Conservation (phyloP, 2,113 vertebrate species). For the Natator depressus region DNA sequence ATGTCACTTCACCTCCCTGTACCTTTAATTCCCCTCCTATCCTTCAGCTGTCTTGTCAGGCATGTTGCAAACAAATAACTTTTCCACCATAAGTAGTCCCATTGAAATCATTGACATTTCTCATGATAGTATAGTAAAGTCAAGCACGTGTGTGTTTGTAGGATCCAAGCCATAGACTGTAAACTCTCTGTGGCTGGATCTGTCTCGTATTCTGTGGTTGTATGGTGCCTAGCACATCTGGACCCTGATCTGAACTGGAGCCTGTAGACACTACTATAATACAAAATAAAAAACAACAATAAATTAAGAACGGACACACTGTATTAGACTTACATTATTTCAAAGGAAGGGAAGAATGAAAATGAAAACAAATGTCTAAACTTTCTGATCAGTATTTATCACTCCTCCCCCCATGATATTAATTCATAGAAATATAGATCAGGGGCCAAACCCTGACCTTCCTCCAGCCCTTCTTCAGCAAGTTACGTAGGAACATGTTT, state of each 20-base stretch:
- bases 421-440: not conserved
- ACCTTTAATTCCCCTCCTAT: not conserved
- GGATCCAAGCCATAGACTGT: not conserved
- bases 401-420: not conserved
- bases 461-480: not conserved
- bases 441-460: not conserved
- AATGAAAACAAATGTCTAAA: not conserved
- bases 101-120: not conserved
- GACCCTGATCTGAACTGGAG: rapidly evolving
- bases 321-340: rapidly evolving
- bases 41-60: not conserved
- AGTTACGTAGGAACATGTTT: not conserved
- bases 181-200: not conserved
- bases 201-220: rapidly evolving
- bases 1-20: not conserved
- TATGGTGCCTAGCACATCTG: rapidly evolving
- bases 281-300: no score
- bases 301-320: rapidly evolving
- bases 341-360: not conserved
- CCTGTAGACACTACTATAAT: not conserved
- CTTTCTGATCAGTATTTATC: not conserved
- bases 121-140: not conserved
- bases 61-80: slow-evolving; percentile 12
- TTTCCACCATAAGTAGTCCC: slow-evolving; percentile 11
- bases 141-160: rapidly evolving